These are phyloP conservation scores for Netelia virgata DNA, from an alignment of 2,888 invertebrate genomes.

Conservation along the genomic window DNA sequence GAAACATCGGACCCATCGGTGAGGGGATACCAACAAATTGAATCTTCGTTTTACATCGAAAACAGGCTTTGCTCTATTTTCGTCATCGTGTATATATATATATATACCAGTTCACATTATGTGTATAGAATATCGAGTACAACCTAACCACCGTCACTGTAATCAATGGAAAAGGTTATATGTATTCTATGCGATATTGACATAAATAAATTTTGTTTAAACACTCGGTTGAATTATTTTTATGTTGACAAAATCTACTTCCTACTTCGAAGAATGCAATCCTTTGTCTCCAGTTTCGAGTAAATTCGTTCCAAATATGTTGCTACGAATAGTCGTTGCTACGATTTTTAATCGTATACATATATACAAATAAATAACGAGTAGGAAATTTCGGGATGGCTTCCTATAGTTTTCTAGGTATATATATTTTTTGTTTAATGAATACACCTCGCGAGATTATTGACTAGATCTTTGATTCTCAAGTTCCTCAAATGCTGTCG, in stretches of 20 bases:
- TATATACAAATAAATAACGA: slow-evolving; percentile 50
- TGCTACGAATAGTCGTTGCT: slow-evolving; percentile 16
- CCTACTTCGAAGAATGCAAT: neutral
- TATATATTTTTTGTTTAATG: slow-evolving; percentile 29
- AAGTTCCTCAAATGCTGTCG: slow-evolving; percentile 33
- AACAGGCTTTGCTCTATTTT: neutral
- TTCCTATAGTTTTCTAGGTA: slow-evolving; percentile 10
- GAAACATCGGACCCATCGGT: neutral
- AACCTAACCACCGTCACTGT: slow-evolving; percentile 20
- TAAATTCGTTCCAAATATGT: neutral
- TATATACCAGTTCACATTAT: neutral
- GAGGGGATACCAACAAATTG: neutral
- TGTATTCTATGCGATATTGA: slow-evolving; percentile 49
- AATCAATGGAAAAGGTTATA: slow-evolving; percentile 58
- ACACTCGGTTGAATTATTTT: slow-evolving; percentile 17
- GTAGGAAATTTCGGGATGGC: slow-evolving; percentile 56
- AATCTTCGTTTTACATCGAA: neutral
- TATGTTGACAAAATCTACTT: neutral
- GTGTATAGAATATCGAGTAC: neutral
- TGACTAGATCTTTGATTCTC: slow-evolving; percentile 66
- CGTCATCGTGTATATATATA: neutral
- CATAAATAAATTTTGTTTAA: slow-evolving; percentile 38
- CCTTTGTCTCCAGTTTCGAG: neutral
- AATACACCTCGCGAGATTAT: slow-evolving; percentile 51
- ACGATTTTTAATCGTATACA: slow-evolving; percentile 48